Conservation (phyloP, 2,888 invertebrate genomes). For the Sphecodes monilicornis region DNA sequence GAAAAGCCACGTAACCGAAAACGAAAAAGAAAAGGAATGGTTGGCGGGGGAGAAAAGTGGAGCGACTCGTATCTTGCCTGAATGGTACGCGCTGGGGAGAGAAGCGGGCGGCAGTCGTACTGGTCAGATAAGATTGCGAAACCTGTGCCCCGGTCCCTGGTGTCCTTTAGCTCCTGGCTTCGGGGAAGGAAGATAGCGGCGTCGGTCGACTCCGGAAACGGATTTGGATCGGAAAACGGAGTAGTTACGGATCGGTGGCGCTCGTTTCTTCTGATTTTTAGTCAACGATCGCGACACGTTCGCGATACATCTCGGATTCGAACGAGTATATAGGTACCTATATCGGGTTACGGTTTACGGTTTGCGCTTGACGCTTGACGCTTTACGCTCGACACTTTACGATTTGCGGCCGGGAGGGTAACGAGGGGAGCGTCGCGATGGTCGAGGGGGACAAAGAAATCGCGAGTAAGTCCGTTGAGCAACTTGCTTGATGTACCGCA, state of each 20-base stretch:
- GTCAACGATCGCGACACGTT: constrained; percentile 72
- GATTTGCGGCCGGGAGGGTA: background rate
- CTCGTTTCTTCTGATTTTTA: constrained; percentile 76
- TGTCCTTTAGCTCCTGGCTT: constrained; percentile 79
- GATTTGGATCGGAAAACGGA: constrained; percentile 73
- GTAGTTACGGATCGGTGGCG: constrained; percentile 67
- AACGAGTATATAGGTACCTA: constrained; percentile 28
- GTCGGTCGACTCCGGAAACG: constrained; percentile 72
- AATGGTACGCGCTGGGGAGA: constrained; percentile 46
- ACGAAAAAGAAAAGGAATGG: constrained; percentile 32
- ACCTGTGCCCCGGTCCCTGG: constrained; percentile 77
- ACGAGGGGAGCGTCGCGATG: constrained; percentile 7
- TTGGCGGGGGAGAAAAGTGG: constrained; percentile 34
- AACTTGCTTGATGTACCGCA: constrained; percentile 76
- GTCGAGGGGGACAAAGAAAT: constrained; percentile 44
- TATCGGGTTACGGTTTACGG: constrained; percentile 13
- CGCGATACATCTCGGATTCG: constrained; percentile 35
- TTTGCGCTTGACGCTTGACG: too few relatives aligned
- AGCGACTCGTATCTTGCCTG: constrained; percentile 63
- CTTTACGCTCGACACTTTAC: too few relatives aligned
- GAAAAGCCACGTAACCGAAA: constrained; percentile 38
- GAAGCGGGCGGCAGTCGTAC: constrained; percentile 47
- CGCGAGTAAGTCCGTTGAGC: constrained; percentile 70
- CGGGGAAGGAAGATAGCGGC: constrained; percentile 70
- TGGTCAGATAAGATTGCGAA: constrained; percentile 78